phyloP scores from a whole-genome alignment of 2,888 invertebrate species.

The Teleiodes luculella region DNA sequence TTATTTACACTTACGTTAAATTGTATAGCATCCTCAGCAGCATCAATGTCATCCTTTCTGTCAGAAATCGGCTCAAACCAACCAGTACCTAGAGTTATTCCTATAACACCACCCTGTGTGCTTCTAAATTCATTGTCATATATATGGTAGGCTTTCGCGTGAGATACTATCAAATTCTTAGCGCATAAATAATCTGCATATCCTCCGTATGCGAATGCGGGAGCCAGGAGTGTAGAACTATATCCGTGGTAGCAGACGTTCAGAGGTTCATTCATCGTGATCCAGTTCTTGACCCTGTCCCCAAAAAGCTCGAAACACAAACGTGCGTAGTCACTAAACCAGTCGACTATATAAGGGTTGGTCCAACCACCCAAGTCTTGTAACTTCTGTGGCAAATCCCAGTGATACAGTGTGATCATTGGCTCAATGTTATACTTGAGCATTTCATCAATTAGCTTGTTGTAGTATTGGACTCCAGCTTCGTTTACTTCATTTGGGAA shows the following conservation, averaged over 20 bases:
- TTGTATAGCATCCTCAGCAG: conserved; percentile 50
- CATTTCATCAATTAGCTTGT: conserved; percentile 75
- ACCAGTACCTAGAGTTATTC: conserved; percentile 72
- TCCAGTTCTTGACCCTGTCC: conserved; percentile 69
- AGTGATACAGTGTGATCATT: conserved; percentile 66
- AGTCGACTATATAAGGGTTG: conserved; percentile 51
- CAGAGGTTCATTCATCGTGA: conserved; percentile 77
- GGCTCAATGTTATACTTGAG: conserved; percentile 75
- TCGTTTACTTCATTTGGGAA: conserved; percentile 58
- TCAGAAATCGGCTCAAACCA: conserved; percentile 64
- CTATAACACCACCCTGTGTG: conserved; percentile 47
- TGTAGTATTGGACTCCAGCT: conserved; percentile 78
- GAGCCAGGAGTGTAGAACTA: conserved; percentile 37
- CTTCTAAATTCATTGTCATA: conserved; percentile 45
- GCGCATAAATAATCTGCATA: conserved; percentile 64
- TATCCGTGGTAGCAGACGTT: conserved; percentile 56
- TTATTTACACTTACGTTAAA: conserved; percentile 6
- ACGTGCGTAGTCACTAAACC: conserved; percentile 59
- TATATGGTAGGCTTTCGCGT: conserved; percentile 59
- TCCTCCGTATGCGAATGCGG: conserved; percentile 47
- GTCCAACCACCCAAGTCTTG: conserved; percentile 69
- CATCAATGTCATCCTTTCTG: conserved; percentile 47
- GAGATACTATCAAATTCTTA: conserved; percentile 70
- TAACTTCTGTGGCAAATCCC: conserved; percentile 60
- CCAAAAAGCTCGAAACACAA: conserved; percentile 53